These are phyloP conservation scores for Zygothrica quintamaculata DNA, from an alignment of 2,888 invertebrate species.

Conservation along the genomic window DNA sequence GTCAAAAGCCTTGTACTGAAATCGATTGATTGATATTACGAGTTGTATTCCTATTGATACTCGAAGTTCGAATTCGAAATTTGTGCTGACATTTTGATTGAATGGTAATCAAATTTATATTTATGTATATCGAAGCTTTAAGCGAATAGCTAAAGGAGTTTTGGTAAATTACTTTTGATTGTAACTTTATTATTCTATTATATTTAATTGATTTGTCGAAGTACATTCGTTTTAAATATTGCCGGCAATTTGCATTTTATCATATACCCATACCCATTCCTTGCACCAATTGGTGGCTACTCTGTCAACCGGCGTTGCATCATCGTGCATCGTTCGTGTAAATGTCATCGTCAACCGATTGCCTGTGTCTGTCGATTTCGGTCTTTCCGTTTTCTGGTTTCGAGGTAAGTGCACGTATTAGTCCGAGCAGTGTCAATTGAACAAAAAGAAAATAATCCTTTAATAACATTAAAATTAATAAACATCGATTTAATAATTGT, in stretches of 20 bases:
- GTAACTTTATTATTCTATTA: slow-evolving; percentile 7
- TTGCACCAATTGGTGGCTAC: slow-evolving; percentile 50
- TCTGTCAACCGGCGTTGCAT: slow-evolving; percentile 54
- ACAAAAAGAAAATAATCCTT: slow-evolving; percentile 75
- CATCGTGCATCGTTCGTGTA: slow-evolving; percentile 52
- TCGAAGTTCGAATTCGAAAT: too few relatives aligned
- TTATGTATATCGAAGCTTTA: neutral
- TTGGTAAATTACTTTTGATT: neutral
- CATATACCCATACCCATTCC: slow-evolving; percentile 30
- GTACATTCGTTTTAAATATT: slow-evolving; percentile 32
- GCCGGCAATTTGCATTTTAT: slow-evolving; percentile 39
- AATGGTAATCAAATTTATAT: neutral
- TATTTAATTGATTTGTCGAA: slow-evolving; percentile 27
- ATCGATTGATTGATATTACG: neutral
- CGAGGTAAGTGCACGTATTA: slow-evolving; percentile 83
- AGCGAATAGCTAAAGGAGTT: neutral
- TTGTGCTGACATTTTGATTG: too few relatives aligned
- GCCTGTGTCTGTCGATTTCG: slow-evolving; percentile 60
- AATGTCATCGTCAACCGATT: slow-evolving; percentile 44
- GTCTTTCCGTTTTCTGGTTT: slow-evolving; percentile 85
- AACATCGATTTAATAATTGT: slow-evolving; percentile 64
- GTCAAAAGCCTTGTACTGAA: neutral
- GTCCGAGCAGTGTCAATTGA: slow-evolving; percentile 58
- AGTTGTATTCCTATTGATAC: neutral
- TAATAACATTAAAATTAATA: slow-evolving; percentile 60